A percentile compares a stretch with the other conserved stretches of the same genome.
Conservation (phyloP, 2,888 invertebrate species). For the Melieria picta region DNA sequence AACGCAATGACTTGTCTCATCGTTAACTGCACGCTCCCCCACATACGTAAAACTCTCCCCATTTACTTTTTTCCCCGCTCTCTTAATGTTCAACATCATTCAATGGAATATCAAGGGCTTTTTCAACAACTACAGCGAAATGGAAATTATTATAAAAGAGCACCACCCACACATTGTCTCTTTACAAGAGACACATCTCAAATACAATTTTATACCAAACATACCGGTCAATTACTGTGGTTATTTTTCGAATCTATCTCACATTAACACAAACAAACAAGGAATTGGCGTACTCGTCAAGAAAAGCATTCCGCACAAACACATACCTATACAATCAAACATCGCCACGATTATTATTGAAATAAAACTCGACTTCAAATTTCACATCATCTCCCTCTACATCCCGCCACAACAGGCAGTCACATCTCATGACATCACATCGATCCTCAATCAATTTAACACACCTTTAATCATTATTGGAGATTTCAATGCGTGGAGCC, state of each 20-base stretch:
- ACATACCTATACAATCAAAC: neutral
- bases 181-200: constrained; percentile 8
- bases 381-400: no score
- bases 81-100: neutral
- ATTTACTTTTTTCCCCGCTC: no score
- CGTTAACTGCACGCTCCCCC: no score
- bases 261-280: neutral
- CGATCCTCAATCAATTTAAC: neutral
- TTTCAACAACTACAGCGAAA: neutral
- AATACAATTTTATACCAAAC: neutral
- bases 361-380: neutral
- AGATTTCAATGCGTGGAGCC: constrained; percentile 29
- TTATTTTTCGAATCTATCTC: no score
- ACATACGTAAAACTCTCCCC: no score
- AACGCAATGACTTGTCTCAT: no score
- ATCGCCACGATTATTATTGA: constrained; percentile 4
- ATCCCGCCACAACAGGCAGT: neutral
- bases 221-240: no score
- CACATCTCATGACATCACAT: neutral
- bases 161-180: neutral
- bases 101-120: constrained; percentile 5
- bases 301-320: constrained; percentile 8
- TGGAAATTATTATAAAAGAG: neutral
- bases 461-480: constrained; percentile 16
- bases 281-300: constrained; percentile 2